Percentiles rank a stretch among this genome's conserved stretches.
Conservation (phyloP, 2,797 vertebrate genomes). For the Tadarida brasiliensis region DNA sequence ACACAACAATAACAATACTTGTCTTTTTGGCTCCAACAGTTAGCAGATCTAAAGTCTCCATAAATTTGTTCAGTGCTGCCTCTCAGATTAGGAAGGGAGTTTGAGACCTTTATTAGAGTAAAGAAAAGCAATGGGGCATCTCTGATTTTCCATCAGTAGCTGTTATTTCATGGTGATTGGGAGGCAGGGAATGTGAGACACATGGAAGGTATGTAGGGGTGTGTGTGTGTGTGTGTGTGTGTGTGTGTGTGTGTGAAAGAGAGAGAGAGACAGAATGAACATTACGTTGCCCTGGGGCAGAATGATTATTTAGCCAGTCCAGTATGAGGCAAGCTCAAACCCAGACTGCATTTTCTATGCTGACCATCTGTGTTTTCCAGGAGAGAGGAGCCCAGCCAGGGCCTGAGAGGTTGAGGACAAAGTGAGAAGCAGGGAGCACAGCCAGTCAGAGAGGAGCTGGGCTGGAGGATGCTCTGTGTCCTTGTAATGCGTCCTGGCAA, state of each 20-base stretch:
- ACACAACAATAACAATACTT: background rate
- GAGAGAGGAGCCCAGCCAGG: slow-evolving; percentile 66
- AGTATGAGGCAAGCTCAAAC: background rate
- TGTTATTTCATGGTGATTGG: background rate
- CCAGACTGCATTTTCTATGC: slow-evolving; percentile 56
- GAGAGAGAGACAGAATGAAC: no score
- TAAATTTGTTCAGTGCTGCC: background rate
- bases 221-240: background rate
- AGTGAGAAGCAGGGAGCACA: slow-evolving; percentile 14
- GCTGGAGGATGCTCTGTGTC: slow-evolving; percentile 10
- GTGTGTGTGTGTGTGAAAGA: background rate
- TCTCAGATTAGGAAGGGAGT: background rate
- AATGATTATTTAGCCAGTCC: slow-evolving; percentile 30
- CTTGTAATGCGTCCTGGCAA: slow-evolving; percentile 68
- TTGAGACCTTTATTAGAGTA: slow-evolving; percentile 46
- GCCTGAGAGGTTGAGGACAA: slow-evolving; percentile 41
- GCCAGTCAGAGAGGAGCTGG: background rate
- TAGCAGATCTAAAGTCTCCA: background rate
- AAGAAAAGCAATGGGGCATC: slow-evolving; percentile 12
- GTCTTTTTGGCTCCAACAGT: background rate
- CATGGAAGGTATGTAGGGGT: no score
- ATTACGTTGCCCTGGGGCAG: background rate
- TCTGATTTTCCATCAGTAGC: background rate
- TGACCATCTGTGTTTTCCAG: slow-evolving; percentile 73
- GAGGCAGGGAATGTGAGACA: background rate